A percentile compares a stretch with the other conserved stretches of the same genome.
Conservation (phyloP, 2,888 invertebrate species). For the Heterodera filipjevi region DNA sequence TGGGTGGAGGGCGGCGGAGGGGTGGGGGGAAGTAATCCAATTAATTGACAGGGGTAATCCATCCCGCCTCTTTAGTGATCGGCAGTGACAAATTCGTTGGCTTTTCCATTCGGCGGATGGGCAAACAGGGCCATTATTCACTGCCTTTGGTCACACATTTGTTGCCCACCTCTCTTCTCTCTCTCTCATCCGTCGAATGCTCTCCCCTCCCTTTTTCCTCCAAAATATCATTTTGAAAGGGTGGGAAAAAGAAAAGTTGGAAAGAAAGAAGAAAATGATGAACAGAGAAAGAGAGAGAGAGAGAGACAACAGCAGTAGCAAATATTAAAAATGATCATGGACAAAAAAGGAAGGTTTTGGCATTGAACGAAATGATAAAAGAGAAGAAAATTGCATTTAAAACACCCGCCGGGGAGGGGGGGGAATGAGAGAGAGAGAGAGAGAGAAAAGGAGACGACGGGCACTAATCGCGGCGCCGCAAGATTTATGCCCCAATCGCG, state of each 20-base stretch:
- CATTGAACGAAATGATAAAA: neutral
- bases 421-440: neutral
- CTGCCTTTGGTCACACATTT: neutral
- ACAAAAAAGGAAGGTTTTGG: neutral
- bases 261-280: neutral
- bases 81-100: neutral
- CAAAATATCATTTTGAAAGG: neutral
- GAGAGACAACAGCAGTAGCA: too few species aligned
- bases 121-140: neutral
- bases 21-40: neutral
- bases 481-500: conserved; percentile 7
- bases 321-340: neutral
- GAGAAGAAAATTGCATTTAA: neutral
- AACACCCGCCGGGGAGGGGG: neutral
- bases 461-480: neutral
- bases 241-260: neutral
- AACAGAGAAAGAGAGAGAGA: too few species aligned
- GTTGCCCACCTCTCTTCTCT: neutral
- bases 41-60: neutral
- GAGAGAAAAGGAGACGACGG: neutral
- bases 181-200: neutral
- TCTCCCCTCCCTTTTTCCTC: neutral
- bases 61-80: neutral
- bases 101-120: neutral
- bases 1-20: neutral